These are phyloP conservation scores for Liolophura sinensis DNA, from an alignment of 1,140 invertebrate species.

Conservation along the genomic window DNA sequence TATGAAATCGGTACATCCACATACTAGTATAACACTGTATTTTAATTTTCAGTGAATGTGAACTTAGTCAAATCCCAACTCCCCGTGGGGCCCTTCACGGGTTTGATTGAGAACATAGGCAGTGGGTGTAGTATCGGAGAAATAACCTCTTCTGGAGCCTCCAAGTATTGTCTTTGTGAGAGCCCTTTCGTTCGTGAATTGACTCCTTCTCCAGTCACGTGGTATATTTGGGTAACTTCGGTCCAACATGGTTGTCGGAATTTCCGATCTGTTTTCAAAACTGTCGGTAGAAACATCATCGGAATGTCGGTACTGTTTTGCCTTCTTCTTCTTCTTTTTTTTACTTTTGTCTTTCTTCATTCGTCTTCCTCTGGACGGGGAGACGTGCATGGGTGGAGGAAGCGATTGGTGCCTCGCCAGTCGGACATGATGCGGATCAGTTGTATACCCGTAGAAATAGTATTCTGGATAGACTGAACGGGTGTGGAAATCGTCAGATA, in stretches of 20 bases:
- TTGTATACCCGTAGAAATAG: slow-evolving; percentile 20
- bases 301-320: slow-evolving; percentile 21
- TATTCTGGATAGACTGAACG: slow-evolving; percentile 10
- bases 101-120: slow-evolving; percentile 43
- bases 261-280: slow-evolving; percentile 35
- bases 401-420: slow-evolving; percentile 30
- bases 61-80: too few relatives aligned
- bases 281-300: slow-evolving; percentile 36
- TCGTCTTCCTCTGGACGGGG: slow-evolving; percentile 13
- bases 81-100: too few relatives aligned
- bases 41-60: too few relatives aligned
- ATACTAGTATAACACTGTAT: too few relatives aligned
- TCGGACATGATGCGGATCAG: slow-evolving; percentile 17
- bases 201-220: slow-evolving; percentile 41
- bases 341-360: slow-evolving; percentile 22
- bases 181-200: slow-evolving; percentile 44
- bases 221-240: slow-evolving; percentile 24
- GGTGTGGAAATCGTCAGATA: slow-evolving; percentile 9
- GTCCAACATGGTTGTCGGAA: slow-evolving; percentile 16
- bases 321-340: slow-evolving; percentile 35
- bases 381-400: slow-evolving; percentile 17
- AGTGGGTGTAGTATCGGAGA: slow-evolving; percentile 18
- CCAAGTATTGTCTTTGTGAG: slow-evolving; percentile 41
- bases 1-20: too few relatives aligned
- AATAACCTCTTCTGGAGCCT: slow-evolving; percentile 16